A percentile compares a stretch with the other conserved stretches of the same genome.
Evolutionary conservation across 2,797 vertebrate species (phyloP).

Genomic region (Argya squamiceps): DNA sequence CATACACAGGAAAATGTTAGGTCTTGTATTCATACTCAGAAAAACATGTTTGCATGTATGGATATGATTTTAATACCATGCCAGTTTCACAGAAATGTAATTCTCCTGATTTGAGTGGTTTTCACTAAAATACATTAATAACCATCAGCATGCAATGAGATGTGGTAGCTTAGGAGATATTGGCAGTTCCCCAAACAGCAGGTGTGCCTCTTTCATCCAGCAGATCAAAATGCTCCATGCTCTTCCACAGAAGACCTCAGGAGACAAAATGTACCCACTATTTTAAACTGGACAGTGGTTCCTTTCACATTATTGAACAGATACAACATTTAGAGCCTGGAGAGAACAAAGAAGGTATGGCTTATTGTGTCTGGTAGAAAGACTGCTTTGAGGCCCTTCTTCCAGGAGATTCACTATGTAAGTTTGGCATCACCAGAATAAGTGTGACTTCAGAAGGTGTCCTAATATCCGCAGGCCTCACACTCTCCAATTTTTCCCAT

Average conservation of each 20-base stretch:
- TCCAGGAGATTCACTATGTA: background rate
- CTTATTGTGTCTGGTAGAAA: background rate
- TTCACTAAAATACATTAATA: background rate
- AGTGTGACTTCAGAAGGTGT: background rate
- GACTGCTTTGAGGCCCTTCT: background rate
- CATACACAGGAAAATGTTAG: fast-evolving
- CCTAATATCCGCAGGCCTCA: background rate
- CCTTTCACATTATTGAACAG: background rate
- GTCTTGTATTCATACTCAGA: background rate
- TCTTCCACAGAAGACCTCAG: background rate
- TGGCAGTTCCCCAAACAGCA: background rate
- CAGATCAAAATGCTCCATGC: background rate
- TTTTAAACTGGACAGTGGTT: background rate
- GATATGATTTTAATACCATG: background rate
- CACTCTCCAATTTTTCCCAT: background rate
- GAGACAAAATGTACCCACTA: background rate
- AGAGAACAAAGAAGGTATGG: background rate
- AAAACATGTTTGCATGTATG: background rate
- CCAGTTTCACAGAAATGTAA: background rate
- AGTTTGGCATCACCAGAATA: background rate
- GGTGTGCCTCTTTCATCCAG: background rate
- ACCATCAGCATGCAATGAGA: background rate
- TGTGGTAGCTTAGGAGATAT: background rate
- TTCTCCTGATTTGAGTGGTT: background rate
- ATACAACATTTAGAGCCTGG: background rate